These are phyloP conservation scores for Yasuhikotakia modesta DNA, from an alignment of 2,797 vertebrate genomes.

Conservation along the genomic window DNA sequence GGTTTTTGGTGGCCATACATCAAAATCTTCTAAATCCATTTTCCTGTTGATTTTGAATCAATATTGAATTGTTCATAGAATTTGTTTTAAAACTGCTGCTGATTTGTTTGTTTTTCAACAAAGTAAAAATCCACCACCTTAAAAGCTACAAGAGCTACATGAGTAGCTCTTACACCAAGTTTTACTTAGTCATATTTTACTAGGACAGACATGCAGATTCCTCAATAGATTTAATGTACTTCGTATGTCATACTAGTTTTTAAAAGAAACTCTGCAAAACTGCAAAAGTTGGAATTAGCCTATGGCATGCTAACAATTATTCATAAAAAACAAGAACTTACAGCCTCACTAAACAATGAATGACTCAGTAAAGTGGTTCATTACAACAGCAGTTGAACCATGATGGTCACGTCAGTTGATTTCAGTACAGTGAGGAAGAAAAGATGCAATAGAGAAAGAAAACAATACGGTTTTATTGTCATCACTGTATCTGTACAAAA, in stretches of 20 bases:
- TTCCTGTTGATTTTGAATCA: constrained; percentile 33
- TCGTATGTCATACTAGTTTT: too few species aligned
- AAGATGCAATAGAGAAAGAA: neutral
- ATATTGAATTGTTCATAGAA: constrained; percentile 30
- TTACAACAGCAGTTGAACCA: neutral
- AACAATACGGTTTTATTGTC: neutral
- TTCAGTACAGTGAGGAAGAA: neutral
- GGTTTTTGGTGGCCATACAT: constrained; percentile 34
- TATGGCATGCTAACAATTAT: neutral
- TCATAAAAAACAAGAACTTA: constrained; percentile 1
- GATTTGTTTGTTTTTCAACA: constrained; percentile 37
- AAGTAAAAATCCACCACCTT: neutral
- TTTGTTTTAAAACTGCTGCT: constrained; percentile 37
- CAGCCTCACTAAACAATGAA: constrained; percentile 2
- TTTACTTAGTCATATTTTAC: neutral
- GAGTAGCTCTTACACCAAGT: neutral
- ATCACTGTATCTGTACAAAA: constrained; percentile 5
- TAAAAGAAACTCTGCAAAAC: neutral
- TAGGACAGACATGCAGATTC: neutral
- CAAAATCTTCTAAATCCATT: constrained; percentile 31
- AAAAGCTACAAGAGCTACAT: neutral
- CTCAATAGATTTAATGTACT: too few species aligned
- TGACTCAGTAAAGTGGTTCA: constrained; percentile 8
- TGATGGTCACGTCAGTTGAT: neutral
- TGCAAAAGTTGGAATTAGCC: neutral